These are phyloP conservation scores for Gopherus flavomarginatus DNA, from an alignment of 2,113 vertebrate genomes.

Conservation along the genomic window DNA sequence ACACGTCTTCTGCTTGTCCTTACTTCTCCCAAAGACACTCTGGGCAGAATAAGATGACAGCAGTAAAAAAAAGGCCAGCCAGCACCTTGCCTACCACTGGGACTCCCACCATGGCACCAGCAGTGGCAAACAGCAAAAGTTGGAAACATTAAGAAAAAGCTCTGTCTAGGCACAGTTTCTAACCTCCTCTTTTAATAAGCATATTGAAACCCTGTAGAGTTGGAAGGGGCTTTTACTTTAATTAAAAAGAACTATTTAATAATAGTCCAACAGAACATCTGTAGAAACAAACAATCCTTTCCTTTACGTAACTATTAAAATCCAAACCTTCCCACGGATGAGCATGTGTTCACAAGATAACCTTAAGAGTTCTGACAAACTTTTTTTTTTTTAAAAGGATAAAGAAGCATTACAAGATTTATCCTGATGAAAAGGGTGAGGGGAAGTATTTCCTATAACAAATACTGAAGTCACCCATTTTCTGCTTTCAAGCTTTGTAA, in stretches of 20 bases:
- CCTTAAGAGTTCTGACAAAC: background rate
- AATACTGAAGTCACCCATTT: background rate
- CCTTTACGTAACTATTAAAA: background rate
- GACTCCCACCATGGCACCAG: background rate
- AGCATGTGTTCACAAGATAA: background rate
- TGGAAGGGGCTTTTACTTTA: background rate
- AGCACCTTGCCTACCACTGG: background rate
- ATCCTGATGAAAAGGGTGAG: no score
- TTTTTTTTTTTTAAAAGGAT: background rate
- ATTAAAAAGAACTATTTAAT: background rate
- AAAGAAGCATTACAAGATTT: background rate
- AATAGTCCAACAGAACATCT: background rate
- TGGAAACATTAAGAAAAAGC: background rate
- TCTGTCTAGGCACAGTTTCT: background rate
- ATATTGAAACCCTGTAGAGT: background rate
- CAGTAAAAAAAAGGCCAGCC: background rate
- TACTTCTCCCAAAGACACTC: background rate
- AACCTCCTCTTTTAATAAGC: constrained; percentile 24
- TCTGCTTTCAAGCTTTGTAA: background rate
- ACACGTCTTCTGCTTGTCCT: background rate
- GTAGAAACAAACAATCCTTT: background rate
- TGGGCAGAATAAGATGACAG: background rate
- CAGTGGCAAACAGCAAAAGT: background rate
- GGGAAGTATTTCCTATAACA: background rate
- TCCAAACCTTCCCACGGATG: background rate